These are phyloP conservation scores for Tretioscincus oriximinensis DNA, from an alignment of 2,113 vertebrate species.

Conservation along the genomic window DNA sequence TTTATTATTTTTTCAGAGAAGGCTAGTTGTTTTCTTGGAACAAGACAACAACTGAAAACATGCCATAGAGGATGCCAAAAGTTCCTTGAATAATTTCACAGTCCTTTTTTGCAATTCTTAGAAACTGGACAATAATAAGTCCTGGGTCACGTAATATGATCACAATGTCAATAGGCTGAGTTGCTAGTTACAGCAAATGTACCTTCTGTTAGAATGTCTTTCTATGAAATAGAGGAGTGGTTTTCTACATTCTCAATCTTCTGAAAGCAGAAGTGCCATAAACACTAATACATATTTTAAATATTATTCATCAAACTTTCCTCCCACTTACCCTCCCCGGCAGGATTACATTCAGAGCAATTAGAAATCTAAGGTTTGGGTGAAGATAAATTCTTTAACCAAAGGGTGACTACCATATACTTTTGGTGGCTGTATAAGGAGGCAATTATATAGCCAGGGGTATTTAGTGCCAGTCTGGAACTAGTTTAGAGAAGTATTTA, in stretches of 20 bases:
- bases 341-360: too few relatives aligned
- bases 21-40: neutral
- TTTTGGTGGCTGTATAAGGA: too few relatives aligned
- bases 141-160: neutral
- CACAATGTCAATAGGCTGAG: neutral
- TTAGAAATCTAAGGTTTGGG: too few relatives aligned
- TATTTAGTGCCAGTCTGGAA: too few relatives aligned
- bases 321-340: too few relatives aligned
- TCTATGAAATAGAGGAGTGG: neutral
- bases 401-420: too few relatives aligned
- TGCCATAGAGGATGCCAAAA: neutral
- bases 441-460: too few relatives aligned
- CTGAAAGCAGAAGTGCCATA: neutral
- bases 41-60: neutral
- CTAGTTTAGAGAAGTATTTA: too few relatives aligned
- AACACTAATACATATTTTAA: too few relatives aligned
- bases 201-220: neutral
- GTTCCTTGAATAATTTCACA: conserved; percentile 7
- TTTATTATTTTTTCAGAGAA: neutral
- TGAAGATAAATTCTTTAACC: too few relatives aligned
- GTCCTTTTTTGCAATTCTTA: conserved; percentile 7
- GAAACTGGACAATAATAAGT: conserved; percentile 18
- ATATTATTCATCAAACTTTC: too few relatives aligned
- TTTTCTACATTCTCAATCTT: neutral
- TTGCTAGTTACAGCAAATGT: neutral